phyloP scores from a whole-genome alignment of 2,888 invertebrate genomes.

The Ypsolopha sequella region DNA sequence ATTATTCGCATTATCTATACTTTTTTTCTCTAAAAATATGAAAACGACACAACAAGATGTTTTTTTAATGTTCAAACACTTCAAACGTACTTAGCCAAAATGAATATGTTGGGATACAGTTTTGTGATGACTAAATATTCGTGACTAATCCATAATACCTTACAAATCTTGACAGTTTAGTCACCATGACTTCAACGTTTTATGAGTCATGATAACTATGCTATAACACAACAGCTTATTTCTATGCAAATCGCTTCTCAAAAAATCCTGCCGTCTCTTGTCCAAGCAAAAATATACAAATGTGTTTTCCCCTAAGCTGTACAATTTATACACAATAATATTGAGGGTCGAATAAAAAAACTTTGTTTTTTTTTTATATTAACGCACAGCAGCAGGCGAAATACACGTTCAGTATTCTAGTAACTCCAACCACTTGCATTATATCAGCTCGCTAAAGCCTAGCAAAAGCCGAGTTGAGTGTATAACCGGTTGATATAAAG shows the following conservation, averaged over 20 bases:
- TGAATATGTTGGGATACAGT: slow-evolving; percentile 46
- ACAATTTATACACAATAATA: slow-evolving; percentile 52
- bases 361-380: not conserved
- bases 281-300: slow-evolving; percentile 66
- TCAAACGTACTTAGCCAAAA: slow-evolving; percentile 51
- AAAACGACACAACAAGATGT: slow-evolving; percentile 65
- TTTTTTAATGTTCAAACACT: slow-evolving; percentile 37
- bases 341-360: not conserved
- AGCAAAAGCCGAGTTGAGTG: too few relatives aligned
- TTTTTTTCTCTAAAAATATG: slow-evolving; percentile 58
- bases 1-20: slow-evolving; percentile 17
- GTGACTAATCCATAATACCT: slow-evolving; percentile 53
- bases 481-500: too few relatives aligned
- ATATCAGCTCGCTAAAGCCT: too few relatives aligned
- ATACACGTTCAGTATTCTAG: too few relatives aligned
- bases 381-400: not conserved
- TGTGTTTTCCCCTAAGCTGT: slow-evolving; percentile 46
- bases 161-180: slow-evolving; percentile 11
- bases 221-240: slow-evolving; percentile 45
- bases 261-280: slow-evolving; percentile 38
- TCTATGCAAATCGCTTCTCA: slow-evolving; percentile 38
- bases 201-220: slow-evolving; percentile 29
- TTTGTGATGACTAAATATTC: slow-evolving; percentile 61
- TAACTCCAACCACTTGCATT: too few relatives aligned
- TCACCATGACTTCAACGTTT: too few relatives aligned